Evolutionary conservation across 2,797 vertebrate genomes (phyloP).

Genomic region (Enteromius thamalakanensis): DNA sequence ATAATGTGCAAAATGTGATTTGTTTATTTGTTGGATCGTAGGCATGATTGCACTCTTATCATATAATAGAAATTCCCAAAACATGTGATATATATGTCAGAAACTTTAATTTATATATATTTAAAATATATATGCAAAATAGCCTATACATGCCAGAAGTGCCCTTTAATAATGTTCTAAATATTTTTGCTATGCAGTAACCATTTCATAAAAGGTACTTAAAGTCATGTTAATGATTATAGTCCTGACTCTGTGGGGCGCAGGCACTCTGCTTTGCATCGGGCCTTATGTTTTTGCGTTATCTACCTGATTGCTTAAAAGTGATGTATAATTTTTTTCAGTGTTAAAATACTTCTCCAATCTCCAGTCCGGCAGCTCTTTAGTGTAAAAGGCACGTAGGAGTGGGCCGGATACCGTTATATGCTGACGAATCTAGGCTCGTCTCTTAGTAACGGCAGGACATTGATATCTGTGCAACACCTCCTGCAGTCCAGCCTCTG

Average conservation of each 20-base stretch:
- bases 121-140: no score
- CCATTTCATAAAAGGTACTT: neutral
- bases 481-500: constrained; percentile 11
- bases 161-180: neutral
- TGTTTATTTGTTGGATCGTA: neutral
- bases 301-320: constrained; percentile 1
- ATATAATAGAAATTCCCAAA: neutral
- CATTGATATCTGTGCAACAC: constrained; percentile 25
- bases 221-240: neutral
- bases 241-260: neutral
- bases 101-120: no score
- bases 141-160: neutral
- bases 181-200: neutral
- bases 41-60: neutral
- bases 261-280: neutral
- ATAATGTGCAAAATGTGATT: neutral
- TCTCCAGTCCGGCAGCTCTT: constrained; percentile 6
- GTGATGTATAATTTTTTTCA: constrained; percentile 1
- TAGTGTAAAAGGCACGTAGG: constrained; percentile 14
- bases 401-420: neutral
- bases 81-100: no score
- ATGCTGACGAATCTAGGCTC: constrained; percentile 15
- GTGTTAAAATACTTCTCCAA: constrained; percentile 19
- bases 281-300: neutral
- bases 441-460: constrained; percentile 30